Conservation (phyloP, 1,140 invertebrate species). For the Campoletis sonorensis region DNA sequence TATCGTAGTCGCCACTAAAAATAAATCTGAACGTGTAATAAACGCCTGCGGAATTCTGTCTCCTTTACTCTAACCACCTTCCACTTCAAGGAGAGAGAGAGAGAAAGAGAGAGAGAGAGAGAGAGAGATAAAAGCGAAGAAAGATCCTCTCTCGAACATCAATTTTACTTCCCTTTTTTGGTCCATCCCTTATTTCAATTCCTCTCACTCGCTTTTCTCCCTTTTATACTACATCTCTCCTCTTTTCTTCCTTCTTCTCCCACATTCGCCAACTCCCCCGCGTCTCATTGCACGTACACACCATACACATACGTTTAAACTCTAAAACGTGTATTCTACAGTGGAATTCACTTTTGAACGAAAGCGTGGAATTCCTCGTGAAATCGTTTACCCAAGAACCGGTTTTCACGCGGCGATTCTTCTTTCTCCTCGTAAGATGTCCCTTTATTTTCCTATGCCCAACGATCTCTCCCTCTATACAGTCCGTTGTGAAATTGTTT, state of each 20-base stretch:
- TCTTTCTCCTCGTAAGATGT: neutral
- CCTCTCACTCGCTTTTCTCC: slow-evolving; percentile 8
- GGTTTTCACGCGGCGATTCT: slow-evolving; percentile 56
- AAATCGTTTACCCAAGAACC: slow-evolving; percentile 65
- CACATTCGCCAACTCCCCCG: slow-evolving; percentile 21
- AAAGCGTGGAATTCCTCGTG: slow-evolving; percentile 67
- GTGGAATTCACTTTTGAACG: slow-evolving; percentile 67
- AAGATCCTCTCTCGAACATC: neutral
- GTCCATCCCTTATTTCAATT: slow-evolving; percentile 24
- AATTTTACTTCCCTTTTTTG: slow-evolving; percentile 30
- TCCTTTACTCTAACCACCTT: neutral
- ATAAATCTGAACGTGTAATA: slow-evolving; percentile 46
- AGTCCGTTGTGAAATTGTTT: neutral
- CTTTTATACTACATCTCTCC: slow-evolving; percentile 21
- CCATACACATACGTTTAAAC: neutral
- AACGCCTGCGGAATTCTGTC: slow-evolving; percentile 44
- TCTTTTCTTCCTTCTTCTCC: slow-evolving; percentile 44
- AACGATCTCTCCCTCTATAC: neutral
- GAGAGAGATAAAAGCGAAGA: too few species aligned
- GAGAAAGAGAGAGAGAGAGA: too few species aligned
- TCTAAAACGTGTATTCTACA: neutral
- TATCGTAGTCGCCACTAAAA: slow-evolving; percentile 40
- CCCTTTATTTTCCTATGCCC: neutral
- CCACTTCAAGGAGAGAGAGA: neutral
- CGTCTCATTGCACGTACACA: neutral